Evolutionary conservation across 2,888 invertebrate species (phyloP), one percentile per base, ranked within the genome.

Genomic region (Zeuzera pyrina): DNA sequence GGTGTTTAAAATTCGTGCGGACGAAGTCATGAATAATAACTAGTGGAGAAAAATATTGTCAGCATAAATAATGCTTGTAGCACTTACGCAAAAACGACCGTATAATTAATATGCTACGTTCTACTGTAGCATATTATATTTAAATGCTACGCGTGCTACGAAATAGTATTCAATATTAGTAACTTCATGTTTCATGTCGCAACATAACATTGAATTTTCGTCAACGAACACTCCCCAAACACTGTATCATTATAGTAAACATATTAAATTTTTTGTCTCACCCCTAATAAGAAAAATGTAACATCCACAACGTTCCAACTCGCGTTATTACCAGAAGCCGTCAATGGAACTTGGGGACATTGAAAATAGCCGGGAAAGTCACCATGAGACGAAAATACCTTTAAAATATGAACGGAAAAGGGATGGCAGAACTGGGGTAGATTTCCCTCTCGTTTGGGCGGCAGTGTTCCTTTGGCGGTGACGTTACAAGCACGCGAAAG

Each of bases 391-490:
- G 43, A 49, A 43, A 36, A 46, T 38, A 54, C 39, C 41, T 22
- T 16, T 15, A 16, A 32, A 12, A 12, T 8, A 12, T 11, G 2
- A 56, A 29, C 39, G 4, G 53, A 57, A 30, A 38, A 52, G 42
- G 65, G 62, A n/a, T 39, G 44, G 27, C 12, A 33, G 30, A 25
- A 31, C 41, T 42, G 60, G 71, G 69, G 68, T 53, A 55, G 65
- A 54, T 78, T 79, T 79, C 77, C 69, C 77, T 79, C 71, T 77
- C 76, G 70, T 66, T 72, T 59, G 70, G 64, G 57, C 55, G 60
- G 54, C 51, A 47, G 38, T 34, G 56, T 53, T 8, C 19, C 19
- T 19, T 7, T 55, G 57, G 47, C 65, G 71, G 72, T 72, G 57
- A n/a, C n/a, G n/a, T n/a, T n/a, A n/a, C n/a, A n/a, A n/a, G n/a